Percentiles rank a stretch among this genome's conserved stretches.
phyloP scores from a whole-genome alignment of 2,113 vertebrate species.

The Phalacrocorax pelagicus region DNA sequence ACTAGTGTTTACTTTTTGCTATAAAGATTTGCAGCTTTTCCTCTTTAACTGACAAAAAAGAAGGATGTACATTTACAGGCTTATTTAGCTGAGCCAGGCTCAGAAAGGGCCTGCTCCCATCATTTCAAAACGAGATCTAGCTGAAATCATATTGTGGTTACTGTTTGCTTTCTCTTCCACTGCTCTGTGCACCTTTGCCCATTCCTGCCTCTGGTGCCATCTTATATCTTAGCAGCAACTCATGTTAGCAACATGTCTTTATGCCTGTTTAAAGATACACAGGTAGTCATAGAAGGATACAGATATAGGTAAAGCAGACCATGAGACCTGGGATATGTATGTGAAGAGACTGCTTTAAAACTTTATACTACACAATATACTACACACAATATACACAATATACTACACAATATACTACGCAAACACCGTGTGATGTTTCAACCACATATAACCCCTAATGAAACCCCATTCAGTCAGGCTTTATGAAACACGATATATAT shows the following conservation, averaged over 20 bases:
- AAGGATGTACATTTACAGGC: not conserved
- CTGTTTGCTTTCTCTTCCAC: not conserved
- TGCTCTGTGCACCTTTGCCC: not conserved
- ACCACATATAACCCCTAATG: not conserved
- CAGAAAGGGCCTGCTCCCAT: not conserved
- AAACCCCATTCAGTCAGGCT: not conserved
- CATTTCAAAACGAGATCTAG: not conserved
- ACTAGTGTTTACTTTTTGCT: not conserved
- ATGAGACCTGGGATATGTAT: accelerated
- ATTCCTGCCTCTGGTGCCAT: not conserved
- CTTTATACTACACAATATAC: not conserved
- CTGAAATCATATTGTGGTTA: not conserved
- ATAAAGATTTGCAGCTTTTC: not conserved
- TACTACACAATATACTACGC: too few relatives aligned
- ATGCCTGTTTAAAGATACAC: not conserved
- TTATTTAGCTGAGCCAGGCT: not conserved
- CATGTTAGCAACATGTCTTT: accelerated
- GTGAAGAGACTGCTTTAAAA: not conserved
- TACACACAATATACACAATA: too few relatives aligned
- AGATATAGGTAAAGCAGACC: not conserved
- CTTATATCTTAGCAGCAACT: not conserved
- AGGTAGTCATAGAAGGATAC: not conserved
- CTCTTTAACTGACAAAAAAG: not conserved
- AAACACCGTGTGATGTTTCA: not conserved
- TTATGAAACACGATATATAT: not conserved